Conservation (phyloP, 2,797 vertebrate genomes). For the Antennarius maculatus region DNA sequence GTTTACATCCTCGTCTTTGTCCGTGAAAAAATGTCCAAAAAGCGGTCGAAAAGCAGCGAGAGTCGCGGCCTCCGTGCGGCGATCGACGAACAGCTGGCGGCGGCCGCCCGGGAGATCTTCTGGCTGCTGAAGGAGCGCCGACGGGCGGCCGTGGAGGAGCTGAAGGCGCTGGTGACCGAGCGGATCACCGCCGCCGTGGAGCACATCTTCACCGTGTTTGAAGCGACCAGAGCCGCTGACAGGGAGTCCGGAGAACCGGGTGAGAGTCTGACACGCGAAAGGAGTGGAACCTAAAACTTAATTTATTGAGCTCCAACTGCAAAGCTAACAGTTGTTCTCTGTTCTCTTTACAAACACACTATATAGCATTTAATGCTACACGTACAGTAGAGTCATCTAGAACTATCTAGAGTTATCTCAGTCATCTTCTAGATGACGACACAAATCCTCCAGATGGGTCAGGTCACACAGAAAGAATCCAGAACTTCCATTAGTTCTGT, state of each 20-base stretch:
- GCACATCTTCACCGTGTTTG: slow-evolving; percentile 44
- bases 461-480: too few relatives aligned
- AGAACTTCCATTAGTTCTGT: too few relatives aligned
- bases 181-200: slow-evolving; percentile 58
- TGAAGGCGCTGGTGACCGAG: slow-evolving; percentile 43
- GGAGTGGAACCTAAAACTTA: not conserved
- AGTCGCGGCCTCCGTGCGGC: slow-evolving; percentile 30
- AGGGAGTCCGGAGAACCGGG: not conserved
- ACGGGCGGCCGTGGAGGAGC: slow-evolving; percentile 9
- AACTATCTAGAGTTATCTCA: too few relatives aligned
- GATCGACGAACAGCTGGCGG: slow-evolving; percentile 48
- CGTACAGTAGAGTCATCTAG: too few relatives aligned
- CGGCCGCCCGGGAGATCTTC: slow-evolving; percentile 48
- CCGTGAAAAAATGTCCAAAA: slow-evolving; percentile 48
- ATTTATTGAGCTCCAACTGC: not conserved
- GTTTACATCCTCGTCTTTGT: slow-evolving; percentile 65
- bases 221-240: slow-evolving; percentile 7
- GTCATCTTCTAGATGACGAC: too few relatives aligned
- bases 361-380: not conserved
- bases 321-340: not conserved
- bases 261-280: not conserved
- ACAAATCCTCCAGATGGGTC: too few relatives aligned
- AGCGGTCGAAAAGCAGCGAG: not conserved
- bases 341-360: too few relatives aligned
- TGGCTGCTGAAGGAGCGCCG: slow-evolving; percentile 47